Base-by-base conservation (phyloP, 2,113 vertebrate species). In the Xiphias gladius region DNA sequence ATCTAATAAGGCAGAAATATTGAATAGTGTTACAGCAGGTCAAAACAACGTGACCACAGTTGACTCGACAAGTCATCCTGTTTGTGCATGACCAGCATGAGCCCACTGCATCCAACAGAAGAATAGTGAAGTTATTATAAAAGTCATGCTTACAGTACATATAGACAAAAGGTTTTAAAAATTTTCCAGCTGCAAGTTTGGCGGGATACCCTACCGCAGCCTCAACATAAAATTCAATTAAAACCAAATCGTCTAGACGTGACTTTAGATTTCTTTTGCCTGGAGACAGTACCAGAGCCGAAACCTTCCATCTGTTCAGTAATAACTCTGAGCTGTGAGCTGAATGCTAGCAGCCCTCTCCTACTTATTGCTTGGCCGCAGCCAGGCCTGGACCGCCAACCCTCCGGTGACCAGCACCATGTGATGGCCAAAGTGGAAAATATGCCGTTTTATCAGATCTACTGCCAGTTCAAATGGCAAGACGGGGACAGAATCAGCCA, bases 221-320 rank as follows among this genome's bases (percentile, higher is more conserved):
- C 66, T 77, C n/a, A 3, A 55, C 19, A 2, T 62, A 2, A 66
- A 30, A 41, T 66, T 26, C 11, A 66, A 52, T 58, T 19, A 64
- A 46, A 71, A 48, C 28, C 19, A 48, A 65, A 73, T 78, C 17
- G 55, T 59, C 22, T 22, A 20, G 41, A 20, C n/a, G 59, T n/a
- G 32, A 66, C 50, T 20, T 64, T n/a, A 11, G 41, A 58, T 41
- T 72, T 73, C 5, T n/a, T 43, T 30, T 10, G 57, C 59, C 46
- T 64, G 46, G 24, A 54, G 37, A 55, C 35, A 20, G 7, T 19
- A 8, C 2, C 11, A 8, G 46, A 32, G 37, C 48, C 24, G 22
- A 62, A 64, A 43, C 52, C 1, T 26, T 37, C 66, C 68, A 61
- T 66, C 75, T 67, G 68, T 35, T 52, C 68, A 59, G 58, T 4